Evolutionary conservation across 2,797 vertebrate genomes (phyloP), one percentile per base, ranked within the genome.

Genomic region (Tenualosa ilisha): DNA sequence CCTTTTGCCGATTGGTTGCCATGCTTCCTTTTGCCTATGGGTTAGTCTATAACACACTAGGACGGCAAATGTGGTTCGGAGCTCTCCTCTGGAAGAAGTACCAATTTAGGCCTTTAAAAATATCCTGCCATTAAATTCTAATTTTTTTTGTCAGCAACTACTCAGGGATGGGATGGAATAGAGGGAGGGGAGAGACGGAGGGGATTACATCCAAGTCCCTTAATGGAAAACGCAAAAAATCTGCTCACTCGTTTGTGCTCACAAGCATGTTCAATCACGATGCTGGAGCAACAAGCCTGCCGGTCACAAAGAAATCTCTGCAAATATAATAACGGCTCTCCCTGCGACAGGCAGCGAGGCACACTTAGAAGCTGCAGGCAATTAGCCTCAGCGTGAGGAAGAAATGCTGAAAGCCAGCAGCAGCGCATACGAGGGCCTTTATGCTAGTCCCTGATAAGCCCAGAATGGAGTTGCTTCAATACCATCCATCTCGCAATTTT

Each of bases 381-480:
- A 94, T 94, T 93, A 94, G 91, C 90, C 92, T 89, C 92, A 90
- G 88, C 86, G 85, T 89, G 89, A 83, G 91, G 90, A 86, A 89
- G 86, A 88, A 87, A 91, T 89, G 87, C 85, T 86, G 83, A 90
- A 86, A 90, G 85, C 85, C 86, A 86, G 90, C 85, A 84, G 26
- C 49, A 51, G 85, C 85, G 68, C 88, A 6, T 93, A 90, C 87
- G 72, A 87, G 88, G 89, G 91, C 84, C 92, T 95, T 94, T 95
- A 91, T 96, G 94, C 88, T 84, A 53, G 88, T 40, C 0, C 86
- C 91, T 92, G 94, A 95, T 95, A 95, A 95, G 94, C 54, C 61
- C 79, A 82, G 83, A 84, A 89, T 84, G 85, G 68, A 86, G 86
- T 72, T 82, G 83, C 84, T 89, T 89, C 83, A 89, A 83, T 86